Evolutionary conservation across 2,888 invertebrate species (phyloP).

Genomic region (Eupithecia pulchellata): DNA sequence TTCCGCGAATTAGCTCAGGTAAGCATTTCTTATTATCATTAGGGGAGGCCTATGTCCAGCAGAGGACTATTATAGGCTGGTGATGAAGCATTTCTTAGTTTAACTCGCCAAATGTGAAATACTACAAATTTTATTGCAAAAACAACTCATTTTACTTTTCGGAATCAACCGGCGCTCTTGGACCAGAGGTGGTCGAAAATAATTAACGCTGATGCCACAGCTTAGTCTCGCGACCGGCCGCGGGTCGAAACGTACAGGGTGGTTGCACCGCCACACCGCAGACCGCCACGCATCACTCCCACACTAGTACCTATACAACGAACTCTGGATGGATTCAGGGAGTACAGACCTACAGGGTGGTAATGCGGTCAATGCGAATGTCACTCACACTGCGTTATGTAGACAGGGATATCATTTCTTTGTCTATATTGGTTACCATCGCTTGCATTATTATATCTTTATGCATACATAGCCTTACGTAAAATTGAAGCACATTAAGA

Average conservation of each 20-base stretch:
- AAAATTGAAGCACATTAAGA: too few relatives aligned
- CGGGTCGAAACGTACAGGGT: not conserved
- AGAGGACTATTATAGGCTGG: too few relatives aligned
- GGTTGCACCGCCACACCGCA: not conserved
- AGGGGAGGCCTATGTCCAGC: too few relatives aligned
- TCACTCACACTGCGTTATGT: constrained; percentile 1
- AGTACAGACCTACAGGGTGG: not conserved
- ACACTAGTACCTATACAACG: not conserved
- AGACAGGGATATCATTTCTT: not conserved
- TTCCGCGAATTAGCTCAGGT: not conserved
- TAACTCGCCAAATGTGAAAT: not conserved
- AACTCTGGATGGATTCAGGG: not conserved
- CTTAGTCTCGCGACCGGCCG: not conserved
- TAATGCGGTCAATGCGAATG: constrained; percentile 4
- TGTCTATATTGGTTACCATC: not conserved
- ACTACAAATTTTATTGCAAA: not conserved
- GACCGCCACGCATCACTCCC: constrained; percentile 4
- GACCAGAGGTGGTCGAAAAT: not conserved
- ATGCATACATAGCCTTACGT: too few relatives aligned
- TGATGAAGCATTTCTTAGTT: not conserved
- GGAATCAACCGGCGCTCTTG: not conserved
- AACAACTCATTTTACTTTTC: not conserved
- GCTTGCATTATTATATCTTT: not conserved
- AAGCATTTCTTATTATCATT: too few relatives aligned
- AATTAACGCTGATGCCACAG: not conserved